Evolutionary conservation across 1,140 invertebrate genomes (phyloP), one percentile per base, ranked within the genome.

Genomic region (Orchesella cincta): DNA sequence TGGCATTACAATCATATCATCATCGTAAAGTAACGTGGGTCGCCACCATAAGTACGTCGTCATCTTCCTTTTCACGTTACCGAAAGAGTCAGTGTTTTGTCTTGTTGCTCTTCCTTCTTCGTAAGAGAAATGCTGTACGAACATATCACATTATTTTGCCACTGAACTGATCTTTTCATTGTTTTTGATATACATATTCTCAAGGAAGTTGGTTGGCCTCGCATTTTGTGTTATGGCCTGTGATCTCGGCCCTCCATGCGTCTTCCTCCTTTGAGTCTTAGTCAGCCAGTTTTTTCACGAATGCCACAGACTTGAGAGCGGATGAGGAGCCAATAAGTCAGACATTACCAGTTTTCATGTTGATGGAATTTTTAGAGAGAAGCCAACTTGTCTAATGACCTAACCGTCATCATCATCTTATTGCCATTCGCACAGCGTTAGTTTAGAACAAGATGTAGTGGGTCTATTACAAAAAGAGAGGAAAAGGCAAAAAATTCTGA

Each of bases 331-430:
- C 52, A 57, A 57, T 26, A 57, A 18, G 52, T 57, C 52, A 57
- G 52, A 57, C 52, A 57, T 57, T 57, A 57, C 52, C 52, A 57
- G 52, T 57, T 57, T 57, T 57, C 52, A n/a, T n/a, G n/a, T 57
- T 57, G 52, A n/a, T 57, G 52, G 52, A 57, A 57, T 57, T 57
- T 46, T 57, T n/a, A 14, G 52, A 57, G 52, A 57, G n/a, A n/a
- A n/a, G 52, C 52, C 52, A 57, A 57, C 52, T 18, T 57, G 52
- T 57, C 52, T 57, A 57, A 57, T 57, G 52, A 57, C 52, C 52
- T 57, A 57, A n/a, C 52, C 52, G 52, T 57, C 52, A 57, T 57
- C 52, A 57, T 57, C 52, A 57, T 57, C 52, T 14, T 57, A 57
- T 57, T n/a, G 23, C 52, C 52, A 57, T 12, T n/a, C 52, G 23